A percentile compares a stretch with the other conserved stretches of the same genome.
These are phyloP conservation scores for Polypterus bichir DNA, from an alignment of 2,113 vertebrate genomes.

Conservation along the genomic window DNA sequence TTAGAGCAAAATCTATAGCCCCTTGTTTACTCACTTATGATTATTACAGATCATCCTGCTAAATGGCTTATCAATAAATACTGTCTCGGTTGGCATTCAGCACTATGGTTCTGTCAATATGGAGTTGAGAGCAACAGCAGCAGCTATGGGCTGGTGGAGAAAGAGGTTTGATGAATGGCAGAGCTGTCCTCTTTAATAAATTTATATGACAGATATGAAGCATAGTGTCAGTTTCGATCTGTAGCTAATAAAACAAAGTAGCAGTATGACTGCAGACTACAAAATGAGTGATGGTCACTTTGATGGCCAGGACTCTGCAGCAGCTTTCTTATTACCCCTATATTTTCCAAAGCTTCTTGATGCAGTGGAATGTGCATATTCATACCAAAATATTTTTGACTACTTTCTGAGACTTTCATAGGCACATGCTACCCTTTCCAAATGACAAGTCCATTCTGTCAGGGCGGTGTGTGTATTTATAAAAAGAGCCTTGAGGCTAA, in stretches of 20 bases:
- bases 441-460: too few relatives aligned
- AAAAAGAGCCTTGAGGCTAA: too few relatives aligned
- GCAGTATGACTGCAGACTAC: not conserved
- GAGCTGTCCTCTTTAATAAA: conserved; percentile 46
- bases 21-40: conserved; percentile 59
- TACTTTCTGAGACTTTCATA: too few relatives aligned
- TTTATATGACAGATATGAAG: conserved; percentile 25
- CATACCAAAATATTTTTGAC: too few relatives aligned
- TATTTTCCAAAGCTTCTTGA: too few relatives aligned
- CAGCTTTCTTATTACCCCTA: not conserved
- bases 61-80: conserved; percentile 64
- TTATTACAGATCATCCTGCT: conserved; percentile 72
- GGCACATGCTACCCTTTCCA: too few relatives aligned
- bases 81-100: conserved; percentile 50
- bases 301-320: too few relatives aligned
- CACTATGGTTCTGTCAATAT: conserved; percentile 62
- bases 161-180: conserved; percentile 46
- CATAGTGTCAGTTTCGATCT: conserved; percentile 17
- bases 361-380: too few relatives aligned
- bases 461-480: too few relatives aligned
- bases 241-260: conserved; percentile 17
- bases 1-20: conserved; percentile 35
- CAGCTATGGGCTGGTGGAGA: conserved; percentile 35
- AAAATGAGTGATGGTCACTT: too few relatives aligned
- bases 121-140: conserved; percentile 39